phyloP scores from a whole-genome alignment of 2,888 invertebrate species.

The Melipona bicolor region DNA sequence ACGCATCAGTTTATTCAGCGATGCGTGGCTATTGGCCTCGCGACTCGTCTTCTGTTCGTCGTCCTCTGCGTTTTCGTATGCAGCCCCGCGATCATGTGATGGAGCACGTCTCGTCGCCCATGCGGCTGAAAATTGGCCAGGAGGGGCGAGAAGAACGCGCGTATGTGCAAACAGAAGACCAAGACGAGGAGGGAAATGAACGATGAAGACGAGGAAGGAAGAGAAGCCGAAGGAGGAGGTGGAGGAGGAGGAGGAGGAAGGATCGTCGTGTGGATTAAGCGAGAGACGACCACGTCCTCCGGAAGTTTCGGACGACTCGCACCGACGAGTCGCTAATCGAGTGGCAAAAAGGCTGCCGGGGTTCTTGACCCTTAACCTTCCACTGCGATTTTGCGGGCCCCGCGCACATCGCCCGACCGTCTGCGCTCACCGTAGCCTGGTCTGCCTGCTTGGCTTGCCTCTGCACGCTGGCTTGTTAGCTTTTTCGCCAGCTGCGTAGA shows the following conservation, averaged over 20 bases:
- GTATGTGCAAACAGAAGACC: background rate
- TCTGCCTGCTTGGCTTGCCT: background rate
- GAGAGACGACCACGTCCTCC: conserved; percentile 52
- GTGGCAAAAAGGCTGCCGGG: conserved; percentile 58
- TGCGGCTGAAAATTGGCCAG: conserved; percentile 35
- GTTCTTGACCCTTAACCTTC: conserved; percentile 64
- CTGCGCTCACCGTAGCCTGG: background rate
- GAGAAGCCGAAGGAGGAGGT: background rate
- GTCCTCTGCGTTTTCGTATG: conserved; percentile 52
- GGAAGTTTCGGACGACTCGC: conserved; percentile 66
- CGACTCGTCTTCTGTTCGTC: conserved; percentile 22
- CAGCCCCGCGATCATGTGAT: conserved; percentile 25
- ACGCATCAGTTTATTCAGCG: conserved; percentile 47
- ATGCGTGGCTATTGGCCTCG: conserved; percentile 37
- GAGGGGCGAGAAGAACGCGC: conserved; percentile 22
- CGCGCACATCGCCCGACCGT: conserved; percentile 2
- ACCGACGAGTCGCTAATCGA: conserved; percentile 64
- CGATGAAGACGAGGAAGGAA: conserved; percentile 12
- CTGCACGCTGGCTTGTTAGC: background rate
- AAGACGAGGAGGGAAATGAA: background rate
- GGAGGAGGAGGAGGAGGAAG: conserved; percentile 17
- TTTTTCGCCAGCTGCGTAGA: conserved; percentile 11
- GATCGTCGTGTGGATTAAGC: conserved; percentile 50
- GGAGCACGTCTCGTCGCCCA: background rate
- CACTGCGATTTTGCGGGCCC: conserved; percentile 33